Conservation (phyloP, 2,888 invertebrate species). For the Coleophora deauratella region DNA sequence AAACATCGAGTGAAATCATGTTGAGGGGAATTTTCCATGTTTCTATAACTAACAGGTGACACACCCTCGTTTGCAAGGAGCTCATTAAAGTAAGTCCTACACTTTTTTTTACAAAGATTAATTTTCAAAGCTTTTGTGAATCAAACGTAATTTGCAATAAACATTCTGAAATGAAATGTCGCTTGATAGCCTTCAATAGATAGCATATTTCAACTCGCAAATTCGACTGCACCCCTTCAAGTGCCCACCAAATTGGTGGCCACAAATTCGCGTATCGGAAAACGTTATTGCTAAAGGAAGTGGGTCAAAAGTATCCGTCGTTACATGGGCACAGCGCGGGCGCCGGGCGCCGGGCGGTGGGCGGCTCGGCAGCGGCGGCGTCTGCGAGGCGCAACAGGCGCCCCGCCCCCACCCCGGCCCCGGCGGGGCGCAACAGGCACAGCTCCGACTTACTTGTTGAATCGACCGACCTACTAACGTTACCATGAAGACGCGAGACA, state of each 20-base stretch:
- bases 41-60: too few species aligned
- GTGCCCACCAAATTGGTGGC: background rate
- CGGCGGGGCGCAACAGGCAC: slow-evolving; percentile 56
- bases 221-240: background rate
- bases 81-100: background rate
- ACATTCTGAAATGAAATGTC: background rate
- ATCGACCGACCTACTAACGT: slow-evolving; percentile 73
- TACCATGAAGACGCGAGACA: slow-evolving; percentile 48
- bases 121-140: too few species aligned
- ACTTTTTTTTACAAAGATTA: too few species aligned
- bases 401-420: slow-evolving; percentile 44
- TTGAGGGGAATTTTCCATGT: too few species aligned
- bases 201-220: background rate
- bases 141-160: background rate
- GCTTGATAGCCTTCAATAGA: background rate
- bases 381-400: slow-evolving; percentile 69
- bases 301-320: slow-evolving; percentile 54
- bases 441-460: slow-evolving; percentile 68
- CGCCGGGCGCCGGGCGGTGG: slow-evolving; percentile 23
- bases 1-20: slow-evolving; percentile 4
- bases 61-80: background rate
- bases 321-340: slow-evolving; percentile 44
- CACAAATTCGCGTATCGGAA: background rate
- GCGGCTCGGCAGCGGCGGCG: slow-evolving; percentile 46
- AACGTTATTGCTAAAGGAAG: slow-evolving; percentile 22